Evolutionary conservation across 2,797 vertebrate species (phyloP).

Genomic region (Sphenodon punctatus): DNA sequence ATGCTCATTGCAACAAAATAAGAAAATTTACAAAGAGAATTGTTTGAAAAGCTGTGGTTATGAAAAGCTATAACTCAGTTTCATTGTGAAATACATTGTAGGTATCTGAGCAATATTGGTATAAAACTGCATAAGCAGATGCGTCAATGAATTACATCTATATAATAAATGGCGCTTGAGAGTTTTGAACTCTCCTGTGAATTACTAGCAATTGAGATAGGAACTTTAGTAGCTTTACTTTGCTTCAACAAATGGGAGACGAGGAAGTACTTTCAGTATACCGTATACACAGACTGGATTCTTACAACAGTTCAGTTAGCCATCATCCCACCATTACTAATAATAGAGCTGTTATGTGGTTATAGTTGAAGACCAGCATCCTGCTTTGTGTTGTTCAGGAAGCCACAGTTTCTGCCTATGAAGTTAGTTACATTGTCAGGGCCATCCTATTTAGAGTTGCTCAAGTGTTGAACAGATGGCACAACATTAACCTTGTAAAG

Average conservation of each 20-base stretch:
- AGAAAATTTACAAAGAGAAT: not conserved
- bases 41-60: not conserved
- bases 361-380: too few species aligned
- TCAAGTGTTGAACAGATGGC: too few species aligned
- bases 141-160: not conserved
- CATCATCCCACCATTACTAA: too few species aligned
- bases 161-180: not conserved
- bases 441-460: too few species aligned
- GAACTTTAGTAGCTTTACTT: not conserved
- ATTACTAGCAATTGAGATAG: not conserved
- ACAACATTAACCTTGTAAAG: too few species aligned
- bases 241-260: rapidly evolving
- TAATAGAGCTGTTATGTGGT: too few species aligned
- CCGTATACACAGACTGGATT: not conserved
- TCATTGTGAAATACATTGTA: not conserved
- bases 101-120: not conserved
- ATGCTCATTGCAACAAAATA: too few species aligned
- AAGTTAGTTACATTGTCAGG: too few species aligned
- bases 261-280: not conserved
- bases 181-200: not conserved
- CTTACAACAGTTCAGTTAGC: too few species aligned
- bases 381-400: too few species aligned
- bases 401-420: too few species aligned
- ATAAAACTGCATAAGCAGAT: not conserved
- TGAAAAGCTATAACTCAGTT: not conserved